These are phyloP conservation scores for Cirrhinus mrigala DNA, from an alignment of 2,797 vertebrate species.

Conservation along the genomic window DNA sequence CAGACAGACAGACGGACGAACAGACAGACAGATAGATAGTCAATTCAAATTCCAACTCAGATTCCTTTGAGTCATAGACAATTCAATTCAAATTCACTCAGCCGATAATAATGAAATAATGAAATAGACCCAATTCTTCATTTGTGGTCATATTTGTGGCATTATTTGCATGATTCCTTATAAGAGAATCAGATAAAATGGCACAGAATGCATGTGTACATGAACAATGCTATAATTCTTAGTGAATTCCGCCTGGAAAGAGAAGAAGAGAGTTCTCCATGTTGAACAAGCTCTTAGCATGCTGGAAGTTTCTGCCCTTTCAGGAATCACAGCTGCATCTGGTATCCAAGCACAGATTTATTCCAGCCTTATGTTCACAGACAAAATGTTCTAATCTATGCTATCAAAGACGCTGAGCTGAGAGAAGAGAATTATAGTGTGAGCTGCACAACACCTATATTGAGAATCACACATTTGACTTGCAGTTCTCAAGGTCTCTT, in stretches of 20 bases:
- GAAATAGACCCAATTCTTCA: neutral
- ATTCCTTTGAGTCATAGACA: too few species aligned
- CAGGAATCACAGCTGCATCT: constrained; percentile 7
- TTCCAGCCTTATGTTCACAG: neutral
- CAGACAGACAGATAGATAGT: neutral
- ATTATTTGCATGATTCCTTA: neutral
- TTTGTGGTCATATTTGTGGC: neutral
- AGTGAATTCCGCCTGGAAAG: neutral
- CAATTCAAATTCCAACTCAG: too few species aligned
- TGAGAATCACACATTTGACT: constrained; percentile 1
- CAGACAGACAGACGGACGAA: neutral
- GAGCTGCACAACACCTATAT: constrained; percentile 2
- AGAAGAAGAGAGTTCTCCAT: neutral
- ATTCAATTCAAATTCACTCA: too few species aligned
- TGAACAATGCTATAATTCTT: neutral
- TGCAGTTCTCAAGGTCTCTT: constrained; percentile 5
- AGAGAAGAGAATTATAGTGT: neutral
- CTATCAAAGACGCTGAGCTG: neutral
- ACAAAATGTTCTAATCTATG: constrained; percentile 11
- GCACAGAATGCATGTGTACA: neutral
- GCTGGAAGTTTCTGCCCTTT: neutral
- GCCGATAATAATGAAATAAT: too few species aligned
- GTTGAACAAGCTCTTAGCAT: neutral
- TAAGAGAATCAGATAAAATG: neutral
- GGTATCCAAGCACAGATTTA: neutral